phyloP scores from a whole-genome alignment of 2,888 invertebrate species.

The Acanthoscelides obtectus region DNA sequence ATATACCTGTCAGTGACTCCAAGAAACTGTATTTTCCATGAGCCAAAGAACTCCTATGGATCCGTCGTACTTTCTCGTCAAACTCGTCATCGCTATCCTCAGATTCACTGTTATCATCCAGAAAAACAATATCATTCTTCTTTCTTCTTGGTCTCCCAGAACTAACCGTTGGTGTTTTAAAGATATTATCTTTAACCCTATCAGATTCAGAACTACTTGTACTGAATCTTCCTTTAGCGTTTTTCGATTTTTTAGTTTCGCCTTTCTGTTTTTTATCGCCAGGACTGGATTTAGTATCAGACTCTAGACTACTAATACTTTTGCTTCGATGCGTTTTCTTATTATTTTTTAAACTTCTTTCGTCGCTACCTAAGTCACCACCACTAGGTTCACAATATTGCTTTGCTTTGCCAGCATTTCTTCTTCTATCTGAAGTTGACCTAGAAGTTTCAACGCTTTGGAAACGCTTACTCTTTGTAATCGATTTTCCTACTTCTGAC shows the following conservation, averaged over 20 bases:
- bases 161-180: neutral
- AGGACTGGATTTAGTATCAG: neutral
- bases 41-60: slow-evolving; percentile 16
- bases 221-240: no score
- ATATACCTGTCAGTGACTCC: slow-evolving; percentile 54
- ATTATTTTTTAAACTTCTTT: neutral
- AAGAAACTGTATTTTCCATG: slow-evolving; percentile 49
- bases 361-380: neutral
- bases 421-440: neutral
- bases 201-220: no score
- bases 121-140: neutral
- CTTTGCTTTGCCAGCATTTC: neutral
- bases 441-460: neutral
- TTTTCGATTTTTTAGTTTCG: no score
- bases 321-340: neutral
- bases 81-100: slow-evolving; percentile 22
- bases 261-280: no score
- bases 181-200: no score
- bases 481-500: neutral
- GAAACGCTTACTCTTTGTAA: neutral
- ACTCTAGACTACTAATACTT: neutral
- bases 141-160: neutral
- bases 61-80: slow-evolving; percentile 22
- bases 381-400: neutral
- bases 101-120: neutral